Base-by-base conservation (phyloP, 2,888 invertebrate genomes). In the Aproaerema taeniolella region DNA sequence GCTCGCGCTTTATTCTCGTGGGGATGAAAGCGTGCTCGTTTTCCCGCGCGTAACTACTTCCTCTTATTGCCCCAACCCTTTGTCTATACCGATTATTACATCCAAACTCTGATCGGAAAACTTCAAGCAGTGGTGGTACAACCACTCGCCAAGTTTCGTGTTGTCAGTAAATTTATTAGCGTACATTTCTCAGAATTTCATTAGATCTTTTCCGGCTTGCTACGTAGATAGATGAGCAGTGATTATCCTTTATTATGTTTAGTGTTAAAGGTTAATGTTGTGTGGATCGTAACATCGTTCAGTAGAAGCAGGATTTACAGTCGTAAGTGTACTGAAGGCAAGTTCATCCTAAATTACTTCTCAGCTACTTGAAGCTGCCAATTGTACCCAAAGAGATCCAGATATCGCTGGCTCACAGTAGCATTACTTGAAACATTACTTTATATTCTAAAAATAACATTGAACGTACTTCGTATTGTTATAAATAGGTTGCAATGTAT, bases 11-110 rank as follows among this genome's bases (percentile, higher is more conserved):
- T 46, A 39, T 46, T 39, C 48, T 47, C 49, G 11, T 35, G 52
- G 45, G 53, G 29, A 39, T 48, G 47, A 41, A 39, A 50, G 46
- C 46, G 47, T 37, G 48, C 49, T 47, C 45, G 43, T 52, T 52
- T 56, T 45, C 31, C 17, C 30, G 12, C 15, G 13, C 34, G 24
- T 42, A 42, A 42, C 42, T 38, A 42, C 38, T 38, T 42, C 42
- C 38, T 42, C 38, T 42, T 34, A 16, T 31, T 11, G 30, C 15
- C 34, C 31, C 16, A 30, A 16, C 26, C 41, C 31, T 41, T 38
- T 42, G 38, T 42, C 38, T 38, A 20, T 30, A 31, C 38, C 15
- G 36, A 35, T 38, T 20, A 36, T 31, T 35, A 36, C 44, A 35
- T 43, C 41, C 45, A 33, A 40, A 39, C 40, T 31, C 30, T 39